Base-by-base conservation (phyloP, 2,888 invertebrate species). In the Amblyteles armatorius region DNA sequence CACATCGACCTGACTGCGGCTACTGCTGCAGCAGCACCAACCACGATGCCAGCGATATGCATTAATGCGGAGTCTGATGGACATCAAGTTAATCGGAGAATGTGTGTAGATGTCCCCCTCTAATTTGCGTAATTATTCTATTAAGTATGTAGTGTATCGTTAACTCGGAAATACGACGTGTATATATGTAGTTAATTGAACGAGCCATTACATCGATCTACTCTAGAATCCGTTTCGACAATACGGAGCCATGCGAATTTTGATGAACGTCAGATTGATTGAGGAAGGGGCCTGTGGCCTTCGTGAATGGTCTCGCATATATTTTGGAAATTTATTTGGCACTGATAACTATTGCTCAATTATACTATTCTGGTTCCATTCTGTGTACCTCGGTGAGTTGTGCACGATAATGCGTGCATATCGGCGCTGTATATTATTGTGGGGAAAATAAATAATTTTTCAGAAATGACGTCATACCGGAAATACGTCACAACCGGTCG, bases 51-150 rank as follows among this genome's bases (percentile, higher is more conserved):
- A 76, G 55, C 73, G 77, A 85, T 77, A 67, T 80, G 50, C 85
- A 85, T 85, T 85, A 80, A 85, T 80, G 80, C 73, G 73, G 73
- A 73, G 69, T 77, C 83, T 83, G 85, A 85, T 77, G 80, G 83
- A 80, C 83, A 80, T 50, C 77, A 63, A 77, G 80, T 83, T 85
- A 85, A 85, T 85, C 73, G 85, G 55, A 74, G 79, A 68, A 80
- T 52, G 72, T 82, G 52, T 55, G 60, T 79, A 52, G 50, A 63
- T 60, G 72, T 16, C 44, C 52, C 9, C 44, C 63, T 44, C 83
- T 73, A 78, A 83, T 85, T 72, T 69, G 50, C 77, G 80, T 80
- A 69, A 85, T 83, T 80, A 85, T 77, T 63, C 77, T 33, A 74
- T 68, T 60, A 73, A 77, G 67, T 68, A 80, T 48, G 68, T 48